Base-by-base conservation (phyloP, 2,888 invertebrate species). In the Drosophila merina region DNA sequence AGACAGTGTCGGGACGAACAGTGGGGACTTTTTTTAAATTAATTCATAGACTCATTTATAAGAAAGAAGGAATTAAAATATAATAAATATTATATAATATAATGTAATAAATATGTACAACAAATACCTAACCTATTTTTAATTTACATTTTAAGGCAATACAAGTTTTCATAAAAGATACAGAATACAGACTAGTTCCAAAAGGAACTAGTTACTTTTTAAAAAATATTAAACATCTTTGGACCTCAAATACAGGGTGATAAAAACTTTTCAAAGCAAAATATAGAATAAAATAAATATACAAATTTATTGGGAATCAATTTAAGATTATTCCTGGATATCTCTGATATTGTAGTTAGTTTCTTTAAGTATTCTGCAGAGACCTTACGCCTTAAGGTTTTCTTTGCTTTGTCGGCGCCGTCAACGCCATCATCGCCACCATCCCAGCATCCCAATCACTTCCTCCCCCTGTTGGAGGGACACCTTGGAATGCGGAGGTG, bases 351-450 rank as follows among this genome's bases (percentile, higher is more conserved):
- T 44, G 25, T 44, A 25, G 25, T 44, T 9, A 44, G 25, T 25
- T 25, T 20, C 20, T 2, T 25, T 25, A 10, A 25, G 44, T 25
- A 5, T 44, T 44, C 44, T 44, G 44, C 10, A 25, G 44, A 25
- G 25, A 10, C 25, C 44, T 20, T 44, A 4, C 3, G 25, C 20
- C 44, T 20, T 44, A 1, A 7, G 44, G 5, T 59, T 68, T 59
- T 69, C 49, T 55, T 69, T 69, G 54, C 69, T 68, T 70, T 70
- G 69, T 69, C 69, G 69, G 69, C 69, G 69, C 69, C 69, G 69
- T 69, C 69, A 70, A 58, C 69, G 55, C 25, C 69, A 12, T 30
- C 33, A 31, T 33, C 25, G 36, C 26, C 10, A n/a, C 0, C 55
- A 12, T 9, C 25, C 38, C n/a, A 33, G 20, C 14, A 14, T 25